These are phyloP conservation scores for Pristionchus mayeri DNA, from an alignment of 2,888 invertebrate genomes.

Conservation along the genomic window DNA sequence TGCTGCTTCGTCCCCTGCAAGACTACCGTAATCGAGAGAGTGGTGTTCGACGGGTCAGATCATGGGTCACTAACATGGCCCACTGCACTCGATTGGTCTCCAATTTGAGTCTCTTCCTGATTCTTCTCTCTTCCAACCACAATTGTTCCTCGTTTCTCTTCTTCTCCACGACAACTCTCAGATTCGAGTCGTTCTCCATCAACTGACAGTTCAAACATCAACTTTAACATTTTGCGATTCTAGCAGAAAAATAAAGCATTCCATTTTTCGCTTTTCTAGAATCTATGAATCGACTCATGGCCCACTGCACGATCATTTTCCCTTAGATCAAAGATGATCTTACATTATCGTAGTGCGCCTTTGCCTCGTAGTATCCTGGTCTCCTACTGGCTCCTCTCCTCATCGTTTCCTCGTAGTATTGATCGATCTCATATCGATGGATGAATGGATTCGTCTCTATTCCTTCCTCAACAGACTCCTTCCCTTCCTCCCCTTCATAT, in stretches of 20 bases:
- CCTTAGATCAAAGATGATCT: constrained; percentile 24
- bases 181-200: neutral
- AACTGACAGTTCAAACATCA: constrained; percentile 39
- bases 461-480: neutral
- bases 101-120: constrained; percentile 26
- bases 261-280: too few relatives aligned
- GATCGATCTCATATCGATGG: constrained; percentile 18
- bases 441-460: neutral
- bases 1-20: constrained; percentile 34
- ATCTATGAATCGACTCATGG: too few relatives aligned
- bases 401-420: constrained; percentile 21
- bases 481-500: neutral
- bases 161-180: neutral
- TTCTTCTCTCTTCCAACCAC: constrained; percentile 41
- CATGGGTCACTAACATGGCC: neutral
- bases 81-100: constrained; percentile 42
- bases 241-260: too few relatives aligned
- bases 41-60: constrained; percentile 4
- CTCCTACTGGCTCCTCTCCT: constrained; percentile 24
- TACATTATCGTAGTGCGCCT: constrained; percentile 3
- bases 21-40: neutral
- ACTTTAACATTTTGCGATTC: too few relatives aligned
- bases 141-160: constrained; percentile 21
- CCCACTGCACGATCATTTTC: too few relatives aligned
- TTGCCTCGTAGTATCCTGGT: constrained; percentile 13